Conservation (phyloP, 2,888 invertebrate genomes). For the Cotesia congregata region DNA sequence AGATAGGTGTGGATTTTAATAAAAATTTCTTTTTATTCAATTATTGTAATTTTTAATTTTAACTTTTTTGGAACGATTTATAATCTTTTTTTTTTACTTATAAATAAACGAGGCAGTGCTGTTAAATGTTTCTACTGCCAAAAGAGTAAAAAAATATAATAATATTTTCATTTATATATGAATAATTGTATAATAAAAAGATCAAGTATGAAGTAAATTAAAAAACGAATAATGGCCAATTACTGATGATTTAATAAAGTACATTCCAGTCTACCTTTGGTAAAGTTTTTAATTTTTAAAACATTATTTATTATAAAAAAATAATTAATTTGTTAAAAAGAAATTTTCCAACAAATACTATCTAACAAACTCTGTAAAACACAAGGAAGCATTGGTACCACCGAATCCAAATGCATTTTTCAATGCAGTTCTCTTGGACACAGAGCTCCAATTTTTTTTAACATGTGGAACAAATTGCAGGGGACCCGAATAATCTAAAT, state of each 20-base stretch:
- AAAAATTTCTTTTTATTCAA: not conserved
- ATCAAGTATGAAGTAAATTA: conserved; percentile 19
- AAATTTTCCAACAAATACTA: too few species aligned
- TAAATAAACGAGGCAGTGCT: conserved; percentile 16
- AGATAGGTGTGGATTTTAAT: not conserved
- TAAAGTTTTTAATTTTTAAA: not conserved
- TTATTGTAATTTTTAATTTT: not conserved
- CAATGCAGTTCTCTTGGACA: conserved; percentile 79
- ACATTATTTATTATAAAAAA: conserved; percentile 42
- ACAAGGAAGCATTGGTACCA: conserved; percentile 94
- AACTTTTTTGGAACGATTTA: not conserved
- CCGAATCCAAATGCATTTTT: conserved; percentile 99
- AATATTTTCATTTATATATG: conserved; percentile 21
- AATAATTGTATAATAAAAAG: conserved; percentile 30
- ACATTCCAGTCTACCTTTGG: conserved; percentile 21
- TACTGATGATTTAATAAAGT: conserved; percentile 32
- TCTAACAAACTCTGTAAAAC: conserved; percentile 72
- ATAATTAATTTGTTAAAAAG: conserved; percentile 35
- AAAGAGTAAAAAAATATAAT: conserved; percentile 7
- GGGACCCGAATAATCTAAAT: conserved; percentile 75
- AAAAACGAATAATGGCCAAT: conserved; percentile 37
- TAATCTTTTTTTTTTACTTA: conserved; percentile 2
- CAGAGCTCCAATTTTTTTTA: conserved; percentile 74
- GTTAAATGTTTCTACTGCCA: conserved; percentile 25
- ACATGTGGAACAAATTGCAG: conserved; percentile 80